phyloP scores from a whole-genome alignment of 2,797 vertebrate species.

The Lagocephalus sceleratus region DNA sequence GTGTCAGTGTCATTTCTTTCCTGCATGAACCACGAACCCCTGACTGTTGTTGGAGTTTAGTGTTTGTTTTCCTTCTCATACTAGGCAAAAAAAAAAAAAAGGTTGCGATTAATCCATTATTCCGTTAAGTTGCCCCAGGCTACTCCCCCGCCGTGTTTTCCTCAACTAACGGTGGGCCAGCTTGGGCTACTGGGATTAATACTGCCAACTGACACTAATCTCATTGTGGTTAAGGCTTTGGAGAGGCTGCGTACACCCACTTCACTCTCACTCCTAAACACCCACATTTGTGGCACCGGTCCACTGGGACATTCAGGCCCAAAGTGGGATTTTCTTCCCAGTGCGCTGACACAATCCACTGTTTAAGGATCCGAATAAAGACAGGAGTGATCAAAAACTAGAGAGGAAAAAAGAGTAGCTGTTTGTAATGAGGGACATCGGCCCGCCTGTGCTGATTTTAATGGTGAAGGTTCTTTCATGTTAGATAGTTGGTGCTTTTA shows the following conservation, averaged over 20 bases:
- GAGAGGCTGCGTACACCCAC: slow-evolving; percentile 63
- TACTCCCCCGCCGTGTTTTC: slow-evolving; percentile 52
- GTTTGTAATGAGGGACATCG: too few species aligned
- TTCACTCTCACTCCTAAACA: slow-evolving; percentile 67
- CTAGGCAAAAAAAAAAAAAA: slow-evolving; percentile 36
- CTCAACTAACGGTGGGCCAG: slow-evolving; percentile 60
- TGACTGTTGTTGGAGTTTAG: slow-evolving; percentile 16
- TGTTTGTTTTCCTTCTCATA: slow-evolving; percentile 35
- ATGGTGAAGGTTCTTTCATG: slow-evolving; percentile 30
- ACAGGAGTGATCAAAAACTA: too few species aligned
- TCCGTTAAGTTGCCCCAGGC: slow-evolving; percentile 54
- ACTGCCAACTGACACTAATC: slow-evolving; percentile 77
- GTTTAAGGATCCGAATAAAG: too few species aligned
- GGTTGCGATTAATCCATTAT: slow-evolving; percentile 66
- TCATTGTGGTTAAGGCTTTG: slow-evolving; percentile 75
- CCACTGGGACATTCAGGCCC: slow-evolving; percentile 39
- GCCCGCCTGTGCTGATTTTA: slow-evolving; percentile 31
- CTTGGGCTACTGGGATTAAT: slow-evolving; percentile 74
- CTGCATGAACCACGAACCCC: slow-evolving; percentile 10
- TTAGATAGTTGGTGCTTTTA: slow-evolving; percentile 45
- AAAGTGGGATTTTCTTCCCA: slow-evolving; percentile 41
- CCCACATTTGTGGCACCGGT: slow-evolving; percentile 52
- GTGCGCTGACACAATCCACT: slow-evolving; percentile 18
- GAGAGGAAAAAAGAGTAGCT: too few species aligned
- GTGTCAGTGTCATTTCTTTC: slow-evolving; percentile 11